Conservation (phyloP, 2,888 invertebrate genomes). For the Coecobrya sp. region DNA sequence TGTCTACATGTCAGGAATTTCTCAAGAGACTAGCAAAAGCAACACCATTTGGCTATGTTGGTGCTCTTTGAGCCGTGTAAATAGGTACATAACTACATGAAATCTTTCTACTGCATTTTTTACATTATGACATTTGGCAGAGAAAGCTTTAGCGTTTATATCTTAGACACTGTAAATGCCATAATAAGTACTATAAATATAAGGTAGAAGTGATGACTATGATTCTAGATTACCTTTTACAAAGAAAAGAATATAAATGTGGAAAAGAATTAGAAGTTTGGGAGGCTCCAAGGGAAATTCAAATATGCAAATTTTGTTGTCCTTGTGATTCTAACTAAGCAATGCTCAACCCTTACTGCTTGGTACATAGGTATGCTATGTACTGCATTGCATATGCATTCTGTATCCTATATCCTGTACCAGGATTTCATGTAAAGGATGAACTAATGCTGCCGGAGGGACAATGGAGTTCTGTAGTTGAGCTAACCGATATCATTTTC, state of each 20-base stretch:
- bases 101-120: neutral
- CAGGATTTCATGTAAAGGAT: neutral
- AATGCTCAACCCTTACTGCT: neutral
- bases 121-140: neutral
- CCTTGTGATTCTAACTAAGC: constrained; percentile 44
- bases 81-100: neutral
- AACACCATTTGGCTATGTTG: constrained; percentile 10
- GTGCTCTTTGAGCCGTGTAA: neutral
- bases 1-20: constrained; percentile 62
- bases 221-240: neutral
- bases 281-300: constrained; percentile 68
- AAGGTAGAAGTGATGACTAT: neutral
- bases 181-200: too few species aligned
- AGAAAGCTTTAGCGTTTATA: neutral
- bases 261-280: constrained; percentile 48
- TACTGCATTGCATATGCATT: neutral
- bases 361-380: neutral
- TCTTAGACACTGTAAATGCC: neutral
- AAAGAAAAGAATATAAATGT: neutral
- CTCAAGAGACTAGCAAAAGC: constrained; percentile 45
- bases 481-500: neutral
- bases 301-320: constrained; percentile 66
- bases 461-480: neutral
- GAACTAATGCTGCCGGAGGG: neutral
- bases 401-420: too few species aligned